Evolutionary conservation across 2,797 vertebrate species (phyloP).

Genomic region (Sebastes taczanowskii): DNA sequence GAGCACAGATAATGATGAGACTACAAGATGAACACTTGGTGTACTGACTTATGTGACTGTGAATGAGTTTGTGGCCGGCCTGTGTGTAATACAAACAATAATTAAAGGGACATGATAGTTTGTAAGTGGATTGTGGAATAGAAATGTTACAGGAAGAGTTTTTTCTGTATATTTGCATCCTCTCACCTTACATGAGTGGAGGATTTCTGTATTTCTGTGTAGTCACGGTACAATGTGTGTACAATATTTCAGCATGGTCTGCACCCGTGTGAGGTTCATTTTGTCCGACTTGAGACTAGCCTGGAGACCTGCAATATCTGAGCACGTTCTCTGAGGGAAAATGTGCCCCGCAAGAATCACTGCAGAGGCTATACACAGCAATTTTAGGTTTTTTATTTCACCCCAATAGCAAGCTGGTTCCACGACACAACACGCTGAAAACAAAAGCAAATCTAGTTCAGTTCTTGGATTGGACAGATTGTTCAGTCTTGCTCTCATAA

Average conservation of each 20-base stretch:
- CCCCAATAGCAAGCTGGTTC: neutral
- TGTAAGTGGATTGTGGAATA: slow-evolving; percentile 25
- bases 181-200: slow-evolving; percentile 31
- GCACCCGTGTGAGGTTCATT: slow-evolving; percentile 39
- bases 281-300: slow-evolving; percentile 30
- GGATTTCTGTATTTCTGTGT: slow-evolving; percentile 51
- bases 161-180: slow-evolving; percentile 48
- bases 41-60: slow-evolving; percentile 36
- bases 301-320: slow-evolving; percentile 38
- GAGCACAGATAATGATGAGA: slow-evolving; percentile 35
- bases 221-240: slow-evolving; percentile 46
- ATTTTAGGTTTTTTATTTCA: slow-evolving; percentile 14
- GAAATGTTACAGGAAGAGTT: slow-evolving; percentile 14
- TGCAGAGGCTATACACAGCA: neutral
- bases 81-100: slow-evolving; percentile 21
- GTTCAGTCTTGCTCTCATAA: neutral
- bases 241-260: slow-evolving; percentile 63
- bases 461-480: neutral
- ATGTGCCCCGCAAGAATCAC: neutral
- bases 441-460: neutral
- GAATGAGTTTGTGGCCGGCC: slow-evolving; percentile 7
- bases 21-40: neutral
- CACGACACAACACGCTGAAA: neutral
- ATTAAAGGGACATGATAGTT: slow-evolving; percentile 11
- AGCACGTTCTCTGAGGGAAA: neutral